Evolutionary conservation across 2,888 invertebrate genomes (phyloP).

Genomic region (Danaus chrysippus): DNA sequence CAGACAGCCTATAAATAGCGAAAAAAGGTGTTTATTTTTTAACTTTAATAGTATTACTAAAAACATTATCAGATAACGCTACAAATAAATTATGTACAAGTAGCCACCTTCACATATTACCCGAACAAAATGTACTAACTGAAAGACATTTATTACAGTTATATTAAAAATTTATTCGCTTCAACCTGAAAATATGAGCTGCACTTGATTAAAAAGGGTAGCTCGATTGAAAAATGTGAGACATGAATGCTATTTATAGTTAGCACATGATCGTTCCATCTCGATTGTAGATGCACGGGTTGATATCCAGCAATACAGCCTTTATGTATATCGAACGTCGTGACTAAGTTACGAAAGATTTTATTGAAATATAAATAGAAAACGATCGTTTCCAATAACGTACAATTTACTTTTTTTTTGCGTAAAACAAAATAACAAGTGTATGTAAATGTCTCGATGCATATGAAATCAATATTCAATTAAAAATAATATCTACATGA

Average conservation of each 20-base stretch:
- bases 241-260: slow-evolving; percentile 41
- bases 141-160: not conserved
- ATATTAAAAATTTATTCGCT: slow-evolving; percentile 15
- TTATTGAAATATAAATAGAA: no score
- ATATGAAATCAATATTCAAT: no score
- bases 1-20: no score
- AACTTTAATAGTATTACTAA: no score
- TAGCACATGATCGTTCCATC: slow-evolving; percentile 43
- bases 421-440: no score
- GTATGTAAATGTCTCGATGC: no score
- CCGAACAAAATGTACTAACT: not conserved
- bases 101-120: not conserved
- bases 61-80: no score
- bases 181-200: slow-evolving; percentile 11
- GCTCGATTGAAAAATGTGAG: slow-evolving; percentile 28
- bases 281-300: slow-evolving; percentile 43
- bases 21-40: no score
- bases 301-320: slow-evolving; percentile 19
- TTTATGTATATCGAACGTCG: slow-evolving; percentile 1
- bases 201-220: slow-evolving; percentile 23
- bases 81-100: not conserved
- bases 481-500: no score
- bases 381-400: no score
- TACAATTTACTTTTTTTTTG: no score
- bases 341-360: no score